These are phyloP conservation scores for Sinocyclocheilus rhinocerous DNA, from an alignment of 2,113 vertebrate species.

Conservation along the genomic window DNA sequence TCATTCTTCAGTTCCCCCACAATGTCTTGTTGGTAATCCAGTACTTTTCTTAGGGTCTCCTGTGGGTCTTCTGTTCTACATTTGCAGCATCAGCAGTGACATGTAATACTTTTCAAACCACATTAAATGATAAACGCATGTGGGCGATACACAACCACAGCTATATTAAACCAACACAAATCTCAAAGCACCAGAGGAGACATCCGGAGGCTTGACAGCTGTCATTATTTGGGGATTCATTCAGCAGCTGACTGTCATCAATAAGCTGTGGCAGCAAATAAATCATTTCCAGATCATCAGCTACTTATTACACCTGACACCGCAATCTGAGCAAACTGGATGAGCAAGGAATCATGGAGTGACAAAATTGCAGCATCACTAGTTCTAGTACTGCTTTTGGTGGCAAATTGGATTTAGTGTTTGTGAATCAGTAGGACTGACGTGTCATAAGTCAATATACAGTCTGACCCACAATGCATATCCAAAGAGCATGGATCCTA, in stretches of 20 bases:
- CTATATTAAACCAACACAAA: slow-evolving; percentile 11
- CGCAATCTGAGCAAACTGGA: too few species aligned
- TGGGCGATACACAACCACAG: not conserved
- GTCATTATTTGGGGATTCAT: not conserved
- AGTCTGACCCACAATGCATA: slow-evolving; percentile 15
- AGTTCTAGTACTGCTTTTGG: not conserved
- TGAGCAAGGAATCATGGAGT: not conserved
- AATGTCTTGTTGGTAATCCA: not conserved
- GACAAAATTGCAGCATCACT: not conserved
- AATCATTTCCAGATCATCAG: not conserved
- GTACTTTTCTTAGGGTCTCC: not conserved
- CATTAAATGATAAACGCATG: slow-evolving; percentile 8
- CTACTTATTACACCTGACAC: not conserved
- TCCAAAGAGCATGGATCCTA: slow-evolving; percentile 30
- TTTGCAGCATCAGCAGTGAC: not conserved
- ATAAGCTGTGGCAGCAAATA: not conserved
- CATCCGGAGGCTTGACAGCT: slow-evolving; percentile 8
- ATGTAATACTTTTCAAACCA: not conserved
- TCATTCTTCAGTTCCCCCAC: not conserved
- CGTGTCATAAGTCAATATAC: slow-evolving; percentile 6
- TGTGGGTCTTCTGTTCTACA: not conserved
- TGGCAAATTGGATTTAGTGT: not conserved
- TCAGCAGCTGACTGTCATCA: not conserved
- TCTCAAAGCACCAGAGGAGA: not conserved
- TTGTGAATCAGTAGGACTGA: too few species aligned